Evolutionary conservation across 2,113 vertebrate species (phyloP), one percentile per base, ranked within the genome.

Genomic region (Pitta sordida): DNA sequence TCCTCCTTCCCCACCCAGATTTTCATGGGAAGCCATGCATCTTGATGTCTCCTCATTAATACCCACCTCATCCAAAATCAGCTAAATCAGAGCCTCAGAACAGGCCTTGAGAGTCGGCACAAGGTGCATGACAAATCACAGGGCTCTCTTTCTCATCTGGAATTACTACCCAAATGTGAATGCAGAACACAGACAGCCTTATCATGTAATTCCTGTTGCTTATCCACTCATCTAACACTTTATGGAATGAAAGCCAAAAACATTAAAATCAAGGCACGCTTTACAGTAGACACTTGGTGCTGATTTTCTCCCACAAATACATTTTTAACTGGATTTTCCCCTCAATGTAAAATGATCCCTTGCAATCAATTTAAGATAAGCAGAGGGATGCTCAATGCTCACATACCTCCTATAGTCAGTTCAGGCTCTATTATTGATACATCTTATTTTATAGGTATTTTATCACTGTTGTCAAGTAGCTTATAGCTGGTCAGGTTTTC

Each of bases 131-230:
- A 46, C 53, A 93, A 75, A 79, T 46, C 73, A 85, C 70, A 51
- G 49, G 30, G 63, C 56, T 69, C 41, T 55, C 76, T 19, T 62
- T 41, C 39, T 91, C 34, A 0, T 39, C 56, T 36, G 63, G 63
- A 88, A 44, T 55, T 77, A 16, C 48, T 9, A 43, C 36, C 46
- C 67, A 36, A 68, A 85, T 41, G 75, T 53, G 76, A 92, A 89
- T 80, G 84, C 69, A 90, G 58, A 89, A 65, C 78, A 88, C 75
- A 89, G 77, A 63, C 74, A 88, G 67, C 70, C 85, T 91, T 21
- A 70, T 89, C 58, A 30, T 20, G 7, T 24, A 46, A 62, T 37
- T 95, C 77, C 86, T 75, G 49, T 71, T 93, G 80, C 76, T 90
- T 62, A 94, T 36, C 84, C 44, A 76, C 67, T 93, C 64, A 71